Conservation (phyloP, 2,113 vertebrate species). For the Picathartes gymnocephalus region DNA sequence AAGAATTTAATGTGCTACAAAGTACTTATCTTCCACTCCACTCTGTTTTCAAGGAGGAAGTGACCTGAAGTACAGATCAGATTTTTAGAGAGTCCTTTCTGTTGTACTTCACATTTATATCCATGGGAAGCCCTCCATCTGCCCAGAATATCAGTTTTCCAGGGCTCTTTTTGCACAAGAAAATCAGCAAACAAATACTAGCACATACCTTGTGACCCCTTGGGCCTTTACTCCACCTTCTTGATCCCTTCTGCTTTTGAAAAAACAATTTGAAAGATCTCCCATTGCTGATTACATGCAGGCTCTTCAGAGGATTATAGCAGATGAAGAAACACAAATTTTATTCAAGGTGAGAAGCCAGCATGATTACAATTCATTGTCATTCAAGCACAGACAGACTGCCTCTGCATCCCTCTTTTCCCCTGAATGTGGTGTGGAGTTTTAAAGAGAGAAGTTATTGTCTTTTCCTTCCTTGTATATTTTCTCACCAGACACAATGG, state of each 20-base stretch:
- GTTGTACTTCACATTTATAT: neutral
- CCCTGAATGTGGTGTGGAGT: neutral
- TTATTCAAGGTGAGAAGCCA: neutral
- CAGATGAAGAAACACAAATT: neutral
- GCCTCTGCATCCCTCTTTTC: neutral
- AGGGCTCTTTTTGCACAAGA: neutral
- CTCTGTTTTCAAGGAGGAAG: neutral
- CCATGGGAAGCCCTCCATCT: neutral
- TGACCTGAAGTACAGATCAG: neutral
- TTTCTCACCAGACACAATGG: neutral
- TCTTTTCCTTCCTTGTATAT: neutral
- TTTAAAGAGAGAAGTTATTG: neutral
- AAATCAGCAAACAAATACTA: neutral
- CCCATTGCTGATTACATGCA: neutral
- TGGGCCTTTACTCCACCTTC: neutral
- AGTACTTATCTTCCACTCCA: neutral
- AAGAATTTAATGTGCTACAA: neutral
- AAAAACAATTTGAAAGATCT: neutral
- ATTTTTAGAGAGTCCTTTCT: neutral
- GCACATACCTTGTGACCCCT: neutral
- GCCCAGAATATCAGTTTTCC: neutral
- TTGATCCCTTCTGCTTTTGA: neutral
- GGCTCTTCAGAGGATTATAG: neutral
- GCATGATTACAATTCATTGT: neutral
- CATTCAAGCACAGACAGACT: neutral